Evolutionary conservation across 2,113 vertebrate genomes (phyloP), one percentile per base, ranked within the genome.

Genomic region (Semnornis frantzii): DNA sequence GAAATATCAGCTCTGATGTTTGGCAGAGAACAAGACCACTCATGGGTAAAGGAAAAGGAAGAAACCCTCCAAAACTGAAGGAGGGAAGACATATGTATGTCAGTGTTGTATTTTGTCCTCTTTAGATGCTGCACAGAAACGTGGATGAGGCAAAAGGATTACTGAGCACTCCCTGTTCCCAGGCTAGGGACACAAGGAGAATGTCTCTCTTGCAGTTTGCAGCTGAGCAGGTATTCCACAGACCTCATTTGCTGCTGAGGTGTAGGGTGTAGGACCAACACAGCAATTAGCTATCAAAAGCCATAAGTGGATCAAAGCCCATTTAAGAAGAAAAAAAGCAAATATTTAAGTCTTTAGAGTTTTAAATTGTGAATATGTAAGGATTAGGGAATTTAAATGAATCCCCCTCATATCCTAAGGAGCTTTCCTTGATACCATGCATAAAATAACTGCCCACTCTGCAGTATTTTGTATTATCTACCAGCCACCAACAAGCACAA

Each of bases 1-100:
- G 85, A 95, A 92, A 82, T 91, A 91, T 46, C 82, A 92, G 28
- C 30, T 94, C 78, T 68, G 84, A 64, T 71, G 60, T 21, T 91
- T 95, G 60, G 42, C 78, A 89, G 87, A 80, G 50, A 89, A 30
- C 63, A 52, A 19, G 39, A 85, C 10, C 33, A 46, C 69, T 81
- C 68, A 80, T 33, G 65, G 64, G 8, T 19, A 59, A 83, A 93
- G 63, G 48, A 65, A 91, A 79, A 83, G 50, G 68, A 80, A 83
- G 85, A 86, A 95, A 91, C 66, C 58, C 54, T 83, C 57, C 76
- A 75, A 14, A 54, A 74, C n/a, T 83, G 76, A 81, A 68, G 64
- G 69, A 93, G 31, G 77, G 42, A 23, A 93, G 90, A 83, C 70
- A 94, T 80, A 89, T 76, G 57, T 74, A 59, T 85, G 60, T 71